These are phyloP conservation scores for Cephonodes hylas DNA, from an alignment of 2,888 invertebrate genomes.

Conservation along the genomic window DNA sequence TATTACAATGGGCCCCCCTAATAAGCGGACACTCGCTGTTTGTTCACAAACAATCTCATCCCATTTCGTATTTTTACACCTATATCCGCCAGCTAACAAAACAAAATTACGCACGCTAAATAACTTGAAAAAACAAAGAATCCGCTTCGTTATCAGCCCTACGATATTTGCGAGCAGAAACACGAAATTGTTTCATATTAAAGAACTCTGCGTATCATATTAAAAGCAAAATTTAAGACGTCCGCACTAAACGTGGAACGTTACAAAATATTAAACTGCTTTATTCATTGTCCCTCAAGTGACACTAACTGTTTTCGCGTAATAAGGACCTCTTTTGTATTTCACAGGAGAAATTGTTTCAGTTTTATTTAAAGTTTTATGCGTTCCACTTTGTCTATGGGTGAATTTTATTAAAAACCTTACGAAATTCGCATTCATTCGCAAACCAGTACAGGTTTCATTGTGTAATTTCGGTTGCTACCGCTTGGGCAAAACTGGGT, in stretches of 20 bases:
- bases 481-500: not conserved
- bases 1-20: slow-evolving; percentile 71
- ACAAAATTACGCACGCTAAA: slow-evolving; percentile 53
- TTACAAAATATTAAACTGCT: not conserved
- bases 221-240: not conserved
- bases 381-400: not conserved
- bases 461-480: not conserved
- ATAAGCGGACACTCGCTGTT: slow-evolving; percentile 74
- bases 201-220: not conserved
- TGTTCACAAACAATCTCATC: slow-evolving; percentile 72
- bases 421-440: not conserved
- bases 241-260: not conserved
- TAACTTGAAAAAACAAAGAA: slow-evolving; percentile 42
- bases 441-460: not conserved
- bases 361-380: not conserved
- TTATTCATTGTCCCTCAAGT: not conserved
- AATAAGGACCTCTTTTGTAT: not conserved
- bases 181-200: not conserved
- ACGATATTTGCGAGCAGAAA: not conserved
- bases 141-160: not conserved
- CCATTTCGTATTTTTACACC: slow-evolving; percentile 68
- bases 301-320: not conserved
- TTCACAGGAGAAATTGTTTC: not conserved
- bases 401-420: not conserved
- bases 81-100: slow-evolving; percentile 52